Evolutionary conservation across 2,888 invertebrate species (phyloP), one percentile per base, ranked within the genome.

Genomic region (Leptinotarsa haldemani): DNA sequence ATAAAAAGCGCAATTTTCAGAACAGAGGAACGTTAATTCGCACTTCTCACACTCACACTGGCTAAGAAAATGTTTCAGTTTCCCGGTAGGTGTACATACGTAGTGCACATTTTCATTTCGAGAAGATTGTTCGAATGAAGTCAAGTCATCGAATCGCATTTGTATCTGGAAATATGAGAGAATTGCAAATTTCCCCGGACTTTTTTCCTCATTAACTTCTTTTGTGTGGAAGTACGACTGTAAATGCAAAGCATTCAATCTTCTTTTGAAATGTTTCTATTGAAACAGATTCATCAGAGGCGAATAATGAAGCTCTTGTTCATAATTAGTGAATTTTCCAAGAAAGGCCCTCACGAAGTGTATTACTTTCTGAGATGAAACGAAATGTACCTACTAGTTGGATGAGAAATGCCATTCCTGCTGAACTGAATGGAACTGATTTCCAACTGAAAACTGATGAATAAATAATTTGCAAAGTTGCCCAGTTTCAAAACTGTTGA

Each of bases 171-270:
- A 67, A 52, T 67, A 52, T 52, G 16, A 40, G 40, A 20, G 56
- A 56, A 68, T 46, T 46, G 20, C 13, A 52, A 56, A 7, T 56
- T 68, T 52, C 61, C 69, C 16, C 58, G 25, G 61, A 69, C 64
- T 65, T 71, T 69, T 71, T 71, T 74, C 30, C 65, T 74, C 74
- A 70, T 74, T 71, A 75, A 75, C 71, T 65, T 56, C 74, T 72
- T 72, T 72, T 73, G 65, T 74, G 69, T 65, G 48, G 61, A 47
- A 69, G 66, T 65, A 72, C 63, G 69, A 58, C 72, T 72, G 72
- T 66, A 65, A 73, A 70, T 70, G 56, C 73, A 68, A 65, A 73
- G 75, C 68, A 73, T 70, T 73, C 73, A 73, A 68, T 72, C 72
- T 70, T 69, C 58, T 70, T 70, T 72, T 73, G 56, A 58, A 70